Base-by-base conservation (phyloP, 2,113 vertebrate genomes). In the Bostrychus sinensis region DNA sequence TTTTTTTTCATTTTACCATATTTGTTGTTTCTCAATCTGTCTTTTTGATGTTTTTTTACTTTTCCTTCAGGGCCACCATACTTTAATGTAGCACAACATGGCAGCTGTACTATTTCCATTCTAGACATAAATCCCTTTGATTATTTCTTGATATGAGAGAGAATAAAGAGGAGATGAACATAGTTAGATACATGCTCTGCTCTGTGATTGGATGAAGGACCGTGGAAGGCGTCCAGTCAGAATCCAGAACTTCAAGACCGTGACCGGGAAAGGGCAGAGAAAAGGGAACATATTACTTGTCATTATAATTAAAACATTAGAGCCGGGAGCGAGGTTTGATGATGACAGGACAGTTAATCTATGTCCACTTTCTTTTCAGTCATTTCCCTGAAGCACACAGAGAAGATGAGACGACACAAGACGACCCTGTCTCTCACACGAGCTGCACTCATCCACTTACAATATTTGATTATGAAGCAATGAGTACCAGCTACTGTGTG, bases 301-400 rank as follows among this genome's bases (percentile, higher is more conserved):
- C 36, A 7, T 39, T 70, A 77, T 85, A 83, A 89, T 89, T 87
- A 85, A 87, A 81, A 70, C 4, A 12, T 65, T 73, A 7, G 37
- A 68, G 79, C 78, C 65, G 48, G 57, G 57, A 84, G 73, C 42
- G 1, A 17, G 56, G 57, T 80, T 73, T 72, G 62, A 78, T 88
- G 68, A 81, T 51, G 59, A 70, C n/a, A 8, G 72, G 61, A 48
- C 36, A 57, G 57, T 82, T 85, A 69, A 86, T 90, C 62, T 71
- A 53, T 66, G 36, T 62, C 36, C 6, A 16, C 39, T 53, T 80
- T 74, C 19, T 76, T 75, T 72, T n/a, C n/a, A 30, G 72, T 87
- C 17, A 73, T 80, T 75, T 89, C 68, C 72, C 39, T 22, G 13
- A 32, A 70, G 68, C n/a, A 66, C 50, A 17, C 58, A 66, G 56